A percentile compares a stretch with the other conserved stretches of the same genome.
phyloP scores from a whole-genome alignment of 2,113 vertebrate genomes.

The Aldabrachelys gigantea region DNA sequence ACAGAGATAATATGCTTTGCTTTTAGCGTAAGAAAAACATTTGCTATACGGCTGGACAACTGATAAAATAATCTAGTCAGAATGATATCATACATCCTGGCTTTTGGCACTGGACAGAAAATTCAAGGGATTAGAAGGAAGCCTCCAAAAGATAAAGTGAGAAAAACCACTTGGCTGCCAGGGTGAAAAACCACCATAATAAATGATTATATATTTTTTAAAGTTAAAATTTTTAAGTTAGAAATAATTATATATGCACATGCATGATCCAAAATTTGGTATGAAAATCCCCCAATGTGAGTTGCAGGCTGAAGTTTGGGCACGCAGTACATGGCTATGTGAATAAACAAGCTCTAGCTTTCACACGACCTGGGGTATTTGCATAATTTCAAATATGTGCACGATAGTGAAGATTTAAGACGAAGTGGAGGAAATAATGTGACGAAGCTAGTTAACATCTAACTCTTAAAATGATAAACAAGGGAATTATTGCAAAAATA shows the following conservation, averaged over 20 bases:
- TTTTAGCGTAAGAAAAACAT: rapidly evolving
- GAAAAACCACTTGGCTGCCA: background rate
- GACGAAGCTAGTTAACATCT: background rate
- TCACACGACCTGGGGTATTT: background rate
- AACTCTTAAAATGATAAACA: background rate
- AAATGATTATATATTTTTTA: background rate
- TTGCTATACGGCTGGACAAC: background rate
- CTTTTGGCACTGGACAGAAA: background rate
- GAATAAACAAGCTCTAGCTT: background rate
- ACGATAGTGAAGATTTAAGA: background rate
- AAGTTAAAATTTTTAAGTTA: background rate
- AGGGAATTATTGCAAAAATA: background rate
- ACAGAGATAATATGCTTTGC: background rate
- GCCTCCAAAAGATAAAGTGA: background rate
- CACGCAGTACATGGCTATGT: background rate
- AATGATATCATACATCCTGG: background rate
- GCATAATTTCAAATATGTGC: background rate
- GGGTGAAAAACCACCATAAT: background rate
- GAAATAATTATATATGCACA: background rate
- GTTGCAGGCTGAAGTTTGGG: background rate
- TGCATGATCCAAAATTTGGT: background rate
- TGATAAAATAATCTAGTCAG: background rate
- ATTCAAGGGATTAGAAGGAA: background rate
- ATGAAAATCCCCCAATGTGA: rapidly evolving
- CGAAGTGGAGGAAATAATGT: background rate